Conservation (phyloP, 2,113 vertebrate genomes). For the Psophia crepitans region DNA sequence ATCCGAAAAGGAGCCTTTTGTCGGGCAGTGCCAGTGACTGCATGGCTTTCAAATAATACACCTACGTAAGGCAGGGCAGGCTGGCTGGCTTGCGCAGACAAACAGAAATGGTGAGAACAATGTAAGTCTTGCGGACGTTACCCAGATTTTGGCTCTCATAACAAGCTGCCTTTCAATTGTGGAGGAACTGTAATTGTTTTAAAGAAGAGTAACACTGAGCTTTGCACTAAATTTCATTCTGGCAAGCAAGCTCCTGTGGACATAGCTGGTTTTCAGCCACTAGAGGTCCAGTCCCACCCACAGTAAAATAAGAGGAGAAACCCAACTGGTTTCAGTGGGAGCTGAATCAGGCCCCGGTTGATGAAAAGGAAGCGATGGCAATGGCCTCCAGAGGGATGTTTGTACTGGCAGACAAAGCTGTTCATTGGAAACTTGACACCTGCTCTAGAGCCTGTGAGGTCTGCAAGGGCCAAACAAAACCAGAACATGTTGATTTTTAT, state of each 20-base stretch:
- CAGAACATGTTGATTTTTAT: not conserved
- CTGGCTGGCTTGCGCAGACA: not conserved
- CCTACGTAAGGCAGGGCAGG: not conserved
- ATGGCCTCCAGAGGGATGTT: not conserved
- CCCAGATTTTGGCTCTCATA: not conserved
- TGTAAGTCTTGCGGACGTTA: not conserved
- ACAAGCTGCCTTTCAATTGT: not conserved
- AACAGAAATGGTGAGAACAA: not conserved
- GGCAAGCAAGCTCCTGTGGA: not conserved
- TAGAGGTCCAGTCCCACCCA: not conserved
- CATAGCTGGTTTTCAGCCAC: not conserved
- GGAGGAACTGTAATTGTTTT: not conserved
- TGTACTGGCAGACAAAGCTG: not conserved
- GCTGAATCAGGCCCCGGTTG: not conserved
- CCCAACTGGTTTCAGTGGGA: not conserved
- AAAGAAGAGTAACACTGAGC: not conserved
- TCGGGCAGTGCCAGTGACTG: not conserved
- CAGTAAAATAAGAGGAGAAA: not conserved
- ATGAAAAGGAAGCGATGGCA: not conserved
- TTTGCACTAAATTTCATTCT: not conserved
- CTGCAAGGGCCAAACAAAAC: not conserved
- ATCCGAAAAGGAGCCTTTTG: rapidly evolving
- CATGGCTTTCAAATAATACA: not conserved
- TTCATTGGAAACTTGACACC: not conserved
- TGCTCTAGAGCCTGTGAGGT: not conserved